phyloP scores from a whole-genome alignment of 92 coral and sea anemone species.

The Heliopora coerulea region DNA sequence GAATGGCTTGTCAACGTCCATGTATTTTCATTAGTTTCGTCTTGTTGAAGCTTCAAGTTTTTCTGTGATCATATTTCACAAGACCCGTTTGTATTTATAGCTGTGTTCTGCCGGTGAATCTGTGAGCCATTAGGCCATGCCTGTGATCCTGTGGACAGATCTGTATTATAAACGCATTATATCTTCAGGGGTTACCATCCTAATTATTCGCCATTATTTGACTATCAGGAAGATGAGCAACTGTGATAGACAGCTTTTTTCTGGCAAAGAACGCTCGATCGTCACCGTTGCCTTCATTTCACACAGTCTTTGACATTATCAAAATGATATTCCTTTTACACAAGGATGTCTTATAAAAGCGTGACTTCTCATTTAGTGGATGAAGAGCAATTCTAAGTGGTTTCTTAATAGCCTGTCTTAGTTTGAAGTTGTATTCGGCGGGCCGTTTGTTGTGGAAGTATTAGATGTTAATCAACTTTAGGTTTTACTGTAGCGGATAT shows the following conservation, averaged over 20 bases:
- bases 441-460: neutral
- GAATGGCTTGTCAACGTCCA: constrained; percentile 6
- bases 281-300: neutral
- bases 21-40: constrained; percentile 14
- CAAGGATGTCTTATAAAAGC: no score
- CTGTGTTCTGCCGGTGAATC: constrained; percentile 17
- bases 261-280: constrained; percentile 1
- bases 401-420: neutral
- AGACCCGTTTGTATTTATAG: constrained; percentile 45
- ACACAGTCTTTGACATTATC: no score
- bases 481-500: neutral
- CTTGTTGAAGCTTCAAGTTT: constrained; percentile 6
- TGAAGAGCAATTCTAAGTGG: neutral
- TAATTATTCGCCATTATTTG: constrained; percentile 45
- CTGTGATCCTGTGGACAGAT: constrained; percentile 38
- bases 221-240: constrained; percentile 32
- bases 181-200: constrained; percentile 41
- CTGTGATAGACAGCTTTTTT: constrained; percentile 20
- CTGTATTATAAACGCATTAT: constrained; percentile 48
- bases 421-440: neutral
- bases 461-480: neutral
- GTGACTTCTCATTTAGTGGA: no score
- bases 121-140: constrained; percentile 41
- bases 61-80: constrained; percentile 43
- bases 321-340: no score